phyloP scores from a whole-genome alignment of 2,888 invertebrate genomes.

The Ophion costatus region DNA sequence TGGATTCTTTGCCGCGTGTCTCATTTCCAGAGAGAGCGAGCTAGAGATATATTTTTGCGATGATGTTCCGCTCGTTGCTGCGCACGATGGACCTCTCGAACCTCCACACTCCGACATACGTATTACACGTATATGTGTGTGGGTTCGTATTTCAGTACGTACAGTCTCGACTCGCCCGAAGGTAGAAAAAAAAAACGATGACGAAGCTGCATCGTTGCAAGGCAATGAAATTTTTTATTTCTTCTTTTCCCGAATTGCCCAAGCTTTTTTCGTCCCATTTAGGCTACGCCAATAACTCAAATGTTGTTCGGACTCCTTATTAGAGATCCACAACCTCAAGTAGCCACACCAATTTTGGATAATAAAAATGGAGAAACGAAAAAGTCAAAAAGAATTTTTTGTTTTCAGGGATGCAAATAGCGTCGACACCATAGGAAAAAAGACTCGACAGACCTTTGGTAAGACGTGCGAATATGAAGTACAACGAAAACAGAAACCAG shows the following conservation, averaged over 20 bases:
- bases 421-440: too few species aligned
- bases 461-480: conserved; percentile 13
- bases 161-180: conserved; percentile 51
- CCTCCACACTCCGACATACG: conserved; percentile 38
- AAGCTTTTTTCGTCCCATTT: neutral
- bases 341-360: neutral
- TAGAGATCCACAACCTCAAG: too few species aligned
- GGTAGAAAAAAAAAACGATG: conserved; percentile 46
- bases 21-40: conserved; percentile 31
- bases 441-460: too few species aligned
- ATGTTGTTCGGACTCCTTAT: too few species aligned
- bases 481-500: conserved; percentile 45
- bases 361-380: neutral
- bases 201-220: neutral
- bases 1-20: conserved; percentile 56
- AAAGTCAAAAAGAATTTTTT: neutral
- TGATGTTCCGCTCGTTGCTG: conserved; percentile 53
- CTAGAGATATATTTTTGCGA: conserved; percentile 27
- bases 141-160: neutral
- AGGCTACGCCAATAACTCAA: too few species aligned
- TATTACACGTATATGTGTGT: neutral
- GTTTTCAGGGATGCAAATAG: neutral
- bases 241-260: neutral
- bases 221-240: neutral
- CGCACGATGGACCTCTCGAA: conserved; percentile 36